Evolutionary conservation across 2,888 invertebrate genomes (phyloP).

Genomic region (Encarsia formosa): DNA sequence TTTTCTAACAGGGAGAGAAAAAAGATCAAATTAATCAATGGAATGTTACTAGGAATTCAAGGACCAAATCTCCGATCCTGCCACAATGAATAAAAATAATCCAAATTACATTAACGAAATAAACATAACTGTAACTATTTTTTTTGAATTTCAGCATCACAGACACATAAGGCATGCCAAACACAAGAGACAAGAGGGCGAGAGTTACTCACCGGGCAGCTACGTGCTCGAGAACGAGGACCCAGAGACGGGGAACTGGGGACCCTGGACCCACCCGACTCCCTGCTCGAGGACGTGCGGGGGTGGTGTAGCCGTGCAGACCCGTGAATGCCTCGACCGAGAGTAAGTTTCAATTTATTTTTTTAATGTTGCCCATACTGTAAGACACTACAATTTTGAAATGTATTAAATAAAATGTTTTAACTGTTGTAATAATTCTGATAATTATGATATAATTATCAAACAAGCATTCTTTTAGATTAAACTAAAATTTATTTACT

Average conservation of each 20-base stretch:
- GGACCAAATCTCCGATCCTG: too few species aligned
- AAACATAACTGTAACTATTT: constrained; percentile 30
- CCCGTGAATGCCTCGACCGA: constrained; percentile 67
- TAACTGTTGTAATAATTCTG: too few species aligned
- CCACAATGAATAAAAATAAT: too few species aligned
- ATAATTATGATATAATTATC: too few species aligned
- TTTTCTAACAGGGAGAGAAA: too few species aligned
- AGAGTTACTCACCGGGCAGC: constrained; percentile 69
- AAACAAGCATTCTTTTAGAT: too few species aligned
- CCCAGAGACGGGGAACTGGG: constrained; percentile 68
- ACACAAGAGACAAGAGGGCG: constrained; percentile 75
- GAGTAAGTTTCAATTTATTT: constrained; percentile 53
- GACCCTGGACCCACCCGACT: constrained; percentile 77
- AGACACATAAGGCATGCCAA: constrained; percentile 55
- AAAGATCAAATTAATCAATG: too few species aligned
- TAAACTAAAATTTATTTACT: too few species aligned
- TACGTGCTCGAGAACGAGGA: constrained; percentile 69
- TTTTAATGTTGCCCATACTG: neutral
- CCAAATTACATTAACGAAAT: too few species aligned
- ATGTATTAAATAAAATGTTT: too few species aligned
- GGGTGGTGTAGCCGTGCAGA: constrained; percentile 85
- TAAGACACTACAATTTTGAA: too few species aligned
- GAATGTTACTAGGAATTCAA: too few species aligned
- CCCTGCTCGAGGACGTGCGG: constrained; percentile 90
- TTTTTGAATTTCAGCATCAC: constrained; percentile 57